These are phyloP conservation scores for Acropternis orthonyx DNA, from an alignment of 2,797 vertebrate genomes.

Conservation along the genomic window DNA sequence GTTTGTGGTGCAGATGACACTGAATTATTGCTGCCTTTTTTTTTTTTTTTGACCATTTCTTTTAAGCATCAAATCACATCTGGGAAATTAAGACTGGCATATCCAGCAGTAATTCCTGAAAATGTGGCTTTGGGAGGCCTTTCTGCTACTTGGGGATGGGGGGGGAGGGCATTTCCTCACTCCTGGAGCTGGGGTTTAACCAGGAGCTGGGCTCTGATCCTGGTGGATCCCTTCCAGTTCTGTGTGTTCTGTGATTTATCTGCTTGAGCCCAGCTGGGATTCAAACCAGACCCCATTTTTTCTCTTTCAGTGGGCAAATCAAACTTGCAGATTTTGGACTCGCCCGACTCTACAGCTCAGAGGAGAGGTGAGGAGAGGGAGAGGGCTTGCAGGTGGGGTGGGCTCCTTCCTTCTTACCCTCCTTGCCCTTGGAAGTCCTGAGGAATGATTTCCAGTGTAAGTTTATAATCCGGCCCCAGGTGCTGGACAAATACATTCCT, in stretches of 20 bases:
- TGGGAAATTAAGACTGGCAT: background rate
- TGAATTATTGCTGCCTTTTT: background rate
- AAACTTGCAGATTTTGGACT: constrained; percentile 98
- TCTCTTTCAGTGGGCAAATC: constrained; percentile 90
- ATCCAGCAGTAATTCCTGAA: background rate
- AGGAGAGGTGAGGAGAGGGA: constrained; percentile 87
- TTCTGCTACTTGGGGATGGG: rapidly evolving
- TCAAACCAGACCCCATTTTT: background rate
- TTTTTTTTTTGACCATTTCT: background rate
- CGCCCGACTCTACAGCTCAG: constrained; percentile 96
- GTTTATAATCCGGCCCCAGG: background rate
- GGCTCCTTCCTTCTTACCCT: background rate
- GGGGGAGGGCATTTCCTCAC: background rate
- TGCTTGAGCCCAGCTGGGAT: background rate
- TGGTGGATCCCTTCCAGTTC: background rate
- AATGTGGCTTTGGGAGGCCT: background rate
- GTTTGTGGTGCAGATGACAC: background rate
- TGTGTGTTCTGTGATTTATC: background rate
- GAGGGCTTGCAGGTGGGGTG: background rate
- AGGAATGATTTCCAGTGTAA: background rate
- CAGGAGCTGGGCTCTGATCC: background rate
- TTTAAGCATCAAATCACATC: background rate
- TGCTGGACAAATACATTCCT: background rate
- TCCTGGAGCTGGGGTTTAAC: background rate
- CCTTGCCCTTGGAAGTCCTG: background rate